Base-by-base conservation (phyloP, 2,113 vertebrate species). In the Dicentrarchus labrax region DNA sequence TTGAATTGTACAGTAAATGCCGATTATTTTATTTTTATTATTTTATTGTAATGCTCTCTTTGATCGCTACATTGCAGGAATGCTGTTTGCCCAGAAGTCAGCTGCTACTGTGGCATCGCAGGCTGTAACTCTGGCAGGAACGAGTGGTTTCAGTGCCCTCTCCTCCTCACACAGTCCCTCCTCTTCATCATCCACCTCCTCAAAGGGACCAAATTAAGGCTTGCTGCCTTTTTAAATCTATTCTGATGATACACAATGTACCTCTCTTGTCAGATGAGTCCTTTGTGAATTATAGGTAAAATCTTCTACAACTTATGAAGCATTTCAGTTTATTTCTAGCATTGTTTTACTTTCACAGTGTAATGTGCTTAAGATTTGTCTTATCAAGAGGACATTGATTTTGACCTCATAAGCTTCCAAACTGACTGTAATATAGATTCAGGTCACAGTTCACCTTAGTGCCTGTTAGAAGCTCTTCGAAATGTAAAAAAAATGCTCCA, bases 71-170 rank as follows among this genome's bases (percentile, higher is more conserved):
- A 6, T 36, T 88, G 11, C 76, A 96, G 96, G 96, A 79, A 95
- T 89, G 19, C 86, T 96, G 76, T 96, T 94, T 77, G 95, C 96
- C 30, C 95, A 96, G 90, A 95, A 93, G 81, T 79, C 95, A 0
- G 57, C 92, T 22, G 86, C 88, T 56, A 72, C 94, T 1, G 90
- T 91, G 51, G 82, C 74, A 1, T 88, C 94, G 2, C 92, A 94
- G 80, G 76, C 84, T 6, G 78, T 90, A n/a, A 94, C 93, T 41
- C 50, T 77, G 24, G 87, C 93, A 68, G 94, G 94, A 85, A 94
- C 94, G 1, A 94, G 91, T 56, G 94, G 92, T 56, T 95, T 95
- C 72, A 91, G 91, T n/a, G 87, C 92, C 54, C 92, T 95, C 65
- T 93, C 94, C 70, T 93, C 93, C 19, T 82, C 93, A 9, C 93